phyloP scores from a whole-genome alignment of 2,113 vertebrate species.

The Cheirogaleus medius region DNA sequence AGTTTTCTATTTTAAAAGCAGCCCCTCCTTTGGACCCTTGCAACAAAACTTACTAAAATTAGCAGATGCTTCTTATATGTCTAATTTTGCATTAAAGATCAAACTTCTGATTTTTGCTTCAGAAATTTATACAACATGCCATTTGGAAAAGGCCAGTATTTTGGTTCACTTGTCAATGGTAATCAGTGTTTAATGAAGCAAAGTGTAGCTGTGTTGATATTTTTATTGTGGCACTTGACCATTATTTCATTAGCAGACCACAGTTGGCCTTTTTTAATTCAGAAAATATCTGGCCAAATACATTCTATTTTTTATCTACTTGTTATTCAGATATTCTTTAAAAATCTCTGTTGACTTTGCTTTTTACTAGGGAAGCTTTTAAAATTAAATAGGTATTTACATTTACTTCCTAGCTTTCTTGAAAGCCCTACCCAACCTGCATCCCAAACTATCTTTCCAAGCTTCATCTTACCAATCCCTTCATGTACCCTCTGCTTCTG shows the following conservation, averaged over 20 bases:
- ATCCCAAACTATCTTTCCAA: background rate
- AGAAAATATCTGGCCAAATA: conserved; percentile 29
- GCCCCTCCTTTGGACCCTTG: background rate
- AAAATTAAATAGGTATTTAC: background rate
- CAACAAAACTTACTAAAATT: background rate
- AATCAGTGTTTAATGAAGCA: conserved; percentile 55
- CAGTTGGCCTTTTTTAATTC: background rate
- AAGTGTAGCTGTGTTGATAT: conserved; percentile 35
- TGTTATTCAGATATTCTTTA: background rate
- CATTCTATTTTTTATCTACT: background rate
- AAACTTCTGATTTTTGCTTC: conserved; percentile 28
- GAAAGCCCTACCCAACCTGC: background rate
- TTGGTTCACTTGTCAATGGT: conserved; percentile 43
- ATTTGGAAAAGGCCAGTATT: conserved; percentile 49
- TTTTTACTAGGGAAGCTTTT: background rate
- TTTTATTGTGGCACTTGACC: conserved; percentile 25
- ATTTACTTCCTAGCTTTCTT: background rate
- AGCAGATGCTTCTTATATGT: conserved; percentile 23
- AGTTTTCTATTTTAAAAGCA: conserved; percentile 15
- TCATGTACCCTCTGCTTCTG: background rate
- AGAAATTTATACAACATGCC: background rate
- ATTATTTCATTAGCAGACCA: background rate
- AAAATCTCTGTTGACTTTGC: background rate
- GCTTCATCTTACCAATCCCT: background rate
- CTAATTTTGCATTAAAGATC: conserved; percentile 50